Percentiles rank a stretch among this genome's conserved stretches.
phyloP scores from a whole-genome alignment of 1,140 invertebrate genomes.

The Papilio polyxenes region DNA sequence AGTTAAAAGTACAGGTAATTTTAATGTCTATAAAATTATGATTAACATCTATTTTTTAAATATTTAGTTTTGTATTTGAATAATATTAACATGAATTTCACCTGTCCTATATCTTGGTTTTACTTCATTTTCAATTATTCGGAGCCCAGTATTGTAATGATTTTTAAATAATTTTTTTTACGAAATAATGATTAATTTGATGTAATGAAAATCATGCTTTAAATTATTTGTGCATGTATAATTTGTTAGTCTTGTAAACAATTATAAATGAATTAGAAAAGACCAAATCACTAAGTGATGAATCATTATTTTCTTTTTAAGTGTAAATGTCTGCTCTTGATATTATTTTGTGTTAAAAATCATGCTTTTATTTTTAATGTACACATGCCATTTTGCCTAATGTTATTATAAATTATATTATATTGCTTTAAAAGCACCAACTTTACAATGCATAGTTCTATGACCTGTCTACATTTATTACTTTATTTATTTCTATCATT shows the following conservation, averaged over 20 bases:
- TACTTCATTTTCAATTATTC: slow-evolving; percentile 48
- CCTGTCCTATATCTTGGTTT: slow-evolving; percentile 56
- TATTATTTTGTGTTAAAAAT: slow-evolving; percentile 77
- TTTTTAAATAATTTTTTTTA: slow-evolving; percentile 42
- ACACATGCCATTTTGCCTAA: slow-evolving; percentile 81
- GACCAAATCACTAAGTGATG: slow-evolving; percentile 78
- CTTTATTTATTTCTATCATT: slow-evolving; percentile 80
- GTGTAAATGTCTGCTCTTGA: slow-evolving; percentile 74
- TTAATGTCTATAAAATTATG: slow-evolving; percentile 67
- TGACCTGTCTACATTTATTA: slow-evolving; percentile 80
- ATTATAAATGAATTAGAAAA: slow-evolving; percentile 57
- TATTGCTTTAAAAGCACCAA: slow-evolving; percentile 80
- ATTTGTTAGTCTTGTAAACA: slow-evolving; percentile 67
- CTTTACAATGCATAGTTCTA: slow-evolving; percentile 79
- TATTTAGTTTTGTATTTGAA: slow-evolving; percentile 67
- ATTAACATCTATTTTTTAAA: slow-evolving; percentile 69
- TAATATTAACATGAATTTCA: slow-evolving; percentile 65
- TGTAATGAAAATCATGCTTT: slow-evolving; percentile 42
- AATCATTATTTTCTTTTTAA: slow-evolving; percentile 62
- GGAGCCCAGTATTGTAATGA: slow-evolving; percentile 42
- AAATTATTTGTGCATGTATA: slow-evolving; percentile 60
- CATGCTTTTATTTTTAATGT: slow-evolving; percentile 79
- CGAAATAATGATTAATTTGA: slow-evolving; percentile 9
- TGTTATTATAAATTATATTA: slow-evolving; percentile 80
- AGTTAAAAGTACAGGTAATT: slow-evolving; percentile 74